A percentile compares a stretch with the other conserved stretches of the same genome.
Evolutionary conservation across 2,888 invertebrate species (phyloP).

Genomic region (Andrena bicolor): DNA sequence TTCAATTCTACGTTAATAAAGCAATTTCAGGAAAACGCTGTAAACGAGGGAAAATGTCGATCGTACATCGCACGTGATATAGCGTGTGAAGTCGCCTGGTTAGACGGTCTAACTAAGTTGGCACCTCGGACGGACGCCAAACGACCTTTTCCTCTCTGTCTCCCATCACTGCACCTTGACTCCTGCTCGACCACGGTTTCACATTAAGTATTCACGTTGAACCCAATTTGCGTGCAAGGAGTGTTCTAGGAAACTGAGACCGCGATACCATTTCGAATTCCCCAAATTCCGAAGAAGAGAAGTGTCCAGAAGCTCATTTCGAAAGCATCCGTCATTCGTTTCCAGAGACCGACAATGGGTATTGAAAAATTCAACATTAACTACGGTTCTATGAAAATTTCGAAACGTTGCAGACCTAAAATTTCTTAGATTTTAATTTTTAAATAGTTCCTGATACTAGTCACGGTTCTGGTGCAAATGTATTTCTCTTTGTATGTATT

Average conservation of each 20-base stretch:
- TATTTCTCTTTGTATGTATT: not conserved
- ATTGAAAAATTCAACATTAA: not conserved
- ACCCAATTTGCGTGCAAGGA: conserved; percentile 82
- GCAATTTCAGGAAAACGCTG: conserved; percentile 17
- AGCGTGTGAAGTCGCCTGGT: conserved; percentile 79
- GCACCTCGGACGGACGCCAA: conserved; percentile 80
- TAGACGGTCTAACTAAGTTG: conserved; percentile 81
- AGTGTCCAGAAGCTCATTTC: conserved; percentile 46
- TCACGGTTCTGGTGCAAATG: not conserved
- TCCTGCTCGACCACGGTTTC: conserved; percentile 80
- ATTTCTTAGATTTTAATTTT: not conserved
- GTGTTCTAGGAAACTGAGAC: conserved; percentile 78
- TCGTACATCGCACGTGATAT: conserved; percentile 70
- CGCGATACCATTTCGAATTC: conserved; percentile 62
- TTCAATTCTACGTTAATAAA: not conserved
- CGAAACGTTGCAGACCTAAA: not conserved
- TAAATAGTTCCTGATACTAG: conserved; percentile 1
- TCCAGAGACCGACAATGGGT: conserved; percentile 18
- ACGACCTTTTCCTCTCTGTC: conserved; percentile 80
- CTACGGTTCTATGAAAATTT: not conserved
- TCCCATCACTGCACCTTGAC: conserved; percentile 79
- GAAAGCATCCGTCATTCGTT: conserved; percentile 43
- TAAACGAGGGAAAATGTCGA: conserved; percentile 31
- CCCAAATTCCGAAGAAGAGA: conserved; percentile 70
- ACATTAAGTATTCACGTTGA: conserved; percentile 82